phyloP scores from a whole-genome alignment of 2,888 invertebrate species.

The Ischnura elegans region DNA sequence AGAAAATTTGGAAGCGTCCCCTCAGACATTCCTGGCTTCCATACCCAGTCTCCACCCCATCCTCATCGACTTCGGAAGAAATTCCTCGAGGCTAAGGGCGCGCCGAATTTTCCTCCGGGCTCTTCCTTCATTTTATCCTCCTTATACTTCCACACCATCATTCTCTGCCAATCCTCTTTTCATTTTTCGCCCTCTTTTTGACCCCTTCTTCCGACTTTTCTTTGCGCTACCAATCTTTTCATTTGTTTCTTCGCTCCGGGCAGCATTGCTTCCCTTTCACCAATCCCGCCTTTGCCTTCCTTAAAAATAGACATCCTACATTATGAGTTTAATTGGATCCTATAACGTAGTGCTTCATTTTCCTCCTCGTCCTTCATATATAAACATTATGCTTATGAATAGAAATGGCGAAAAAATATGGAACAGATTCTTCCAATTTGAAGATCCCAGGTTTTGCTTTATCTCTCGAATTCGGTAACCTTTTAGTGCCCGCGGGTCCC shows the following conservation, averaged over 20 bases:
- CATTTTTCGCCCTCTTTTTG: background rate
- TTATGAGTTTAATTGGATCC: too few relatives aligned
- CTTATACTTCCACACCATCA: background rate
- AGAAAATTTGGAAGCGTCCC: slow-evolving; percentile 46
- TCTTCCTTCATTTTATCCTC: background rate
- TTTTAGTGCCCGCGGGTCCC: too few relatives aligned
- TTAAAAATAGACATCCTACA: too few relatives aligned
- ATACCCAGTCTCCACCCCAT: background rate
- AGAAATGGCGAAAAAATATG: too few relatives aligned
- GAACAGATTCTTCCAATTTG: too few relatives aligned
- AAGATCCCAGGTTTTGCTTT: too few relatives aligned
- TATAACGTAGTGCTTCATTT: background rate
- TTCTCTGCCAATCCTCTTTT: background rate
- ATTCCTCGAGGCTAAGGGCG: slow-evolving; percentile 36
- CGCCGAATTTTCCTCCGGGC: slow-evolving; percentile 22
- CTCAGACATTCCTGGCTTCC: slow-evolving; percentile 33
- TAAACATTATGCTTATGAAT: too few relatives aligned
- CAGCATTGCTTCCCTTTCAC: background rate
- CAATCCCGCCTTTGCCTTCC: background rate
- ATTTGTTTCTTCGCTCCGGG: background rate
- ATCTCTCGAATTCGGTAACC: too few relatives aligned
- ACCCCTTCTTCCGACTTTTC: background rate
- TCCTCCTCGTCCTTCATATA: too few relatives aligned
- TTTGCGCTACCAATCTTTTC: background rate
- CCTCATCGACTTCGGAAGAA: slow-evolving; percentile 23